Evolutionary conservation across 2,797 vertebrate species (phyloP).

Genomic region (Danio choprae): DNA sequence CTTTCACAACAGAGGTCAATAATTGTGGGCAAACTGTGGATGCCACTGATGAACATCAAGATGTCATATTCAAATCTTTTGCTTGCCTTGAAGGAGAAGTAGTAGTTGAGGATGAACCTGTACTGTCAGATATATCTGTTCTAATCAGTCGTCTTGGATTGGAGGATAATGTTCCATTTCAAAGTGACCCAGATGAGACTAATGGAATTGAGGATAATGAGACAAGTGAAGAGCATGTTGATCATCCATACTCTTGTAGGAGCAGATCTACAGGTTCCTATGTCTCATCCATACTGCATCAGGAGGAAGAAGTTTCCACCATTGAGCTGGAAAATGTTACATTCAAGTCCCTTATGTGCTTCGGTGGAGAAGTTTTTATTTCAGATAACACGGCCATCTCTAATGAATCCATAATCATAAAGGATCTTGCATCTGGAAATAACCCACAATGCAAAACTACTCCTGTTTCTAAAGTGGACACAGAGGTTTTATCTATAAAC

Average conservation of each 20-base stretch:
- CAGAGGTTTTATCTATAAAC: conserved; percentile 12
- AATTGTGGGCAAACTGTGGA: not conserved
- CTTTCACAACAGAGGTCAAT: not conserved
- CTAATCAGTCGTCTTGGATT: conserved; percentile 51
- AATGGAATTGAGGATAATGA: not conserved
- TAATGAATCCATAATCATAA: conserved; percentile 63
- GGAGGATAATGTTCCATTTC: conserved; percentile 11
- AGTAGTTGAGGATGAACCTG: conserved; percentile 61
- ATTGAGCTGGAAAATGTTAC: conserved; percentile 48
- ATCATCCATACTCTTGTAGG: conserved; percentile 24
- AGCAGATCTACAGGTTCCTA: not conserved
- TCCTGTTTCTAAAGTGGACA: not conserved
- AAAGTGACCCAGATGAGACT: conserved; percentile 13
- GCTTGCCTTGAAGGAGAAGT: conserved; percentile 53
- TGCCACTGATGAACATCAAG: conserved; percentile 14
- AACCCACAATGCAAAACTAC: conserved; percentile 20
- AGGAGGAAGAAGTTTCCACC: conserved; percentile 52
- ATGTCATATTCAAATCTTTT: conserved; percentile 29
- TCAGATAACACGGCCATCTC: conserved; percentile 57
- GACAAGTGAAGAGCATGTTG: conserved; percentile 7
- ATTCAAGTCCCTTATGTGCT: conserved; percentile 64
- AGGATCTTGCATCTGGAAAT: conserved; percentile 24
- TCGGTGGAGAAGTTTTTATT: conserved; percentile 68
- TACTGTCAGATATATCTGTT: conserved; percentile 63
- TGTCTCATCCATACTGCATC: conserved; percentile 3